Evolutionary conservation across 2,113 vertebrate genomes (phyloP).

Genomic region (Zosterops hypoxanthus): DNA sequence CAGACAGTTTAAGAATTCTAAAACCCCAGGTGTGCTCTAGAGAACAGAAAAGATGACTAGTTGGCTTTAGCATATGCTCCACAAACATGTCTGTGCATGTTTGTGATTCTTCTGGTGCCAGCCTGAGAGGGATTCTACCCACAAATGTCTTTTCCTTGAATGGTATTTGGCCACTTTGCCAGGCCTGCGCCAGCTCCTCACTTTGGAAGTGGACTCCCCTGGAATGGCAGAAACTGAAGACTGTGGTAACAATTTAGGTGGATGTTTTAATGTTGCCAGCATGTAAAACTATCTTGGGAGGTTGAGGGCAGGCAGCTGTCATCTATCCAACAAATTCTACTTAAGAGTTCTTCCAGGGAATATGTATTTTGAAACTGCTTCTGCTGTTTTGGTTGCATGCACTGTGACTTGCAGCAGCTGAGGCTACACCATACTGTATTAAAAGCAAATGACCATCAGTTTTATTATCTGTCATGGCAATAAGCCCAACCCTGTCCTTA

Average conservation of each 20-base stretch:
- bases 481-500: background rate
- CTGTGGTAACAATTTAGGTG: background rate
- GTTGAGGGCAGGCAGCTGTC: background rate
- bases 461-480: background rate
- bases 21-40: background rate
- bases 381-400: background rate
- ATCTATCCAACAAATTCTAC: background rate
- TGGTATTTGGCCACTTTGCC: background rate
- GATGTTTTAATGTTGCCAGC: background rate
- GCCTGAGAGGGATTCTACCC: background rate
- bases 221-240: background rate
- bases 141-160: background rate
- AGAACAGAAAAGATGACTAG: background rate
- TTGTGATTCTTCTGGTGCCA: background rate
- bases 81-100: accelerated
- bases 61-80: background rate
- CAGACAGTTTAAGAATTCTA: background rate
- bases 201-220: background rate
- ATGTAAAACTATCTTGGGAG: background rate
- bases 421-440: background rate
- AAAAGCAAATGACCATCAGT: background rate
- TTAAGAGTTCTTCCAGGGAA: background rate
- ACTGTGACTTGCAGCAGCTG: background rate
- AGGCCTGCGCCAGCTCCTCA: background rate
- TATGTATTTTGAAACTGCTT: background rate